Conservation (phyloP, 1,140 invertebrate genomes). For the Zaprionus capensis region DNA sequence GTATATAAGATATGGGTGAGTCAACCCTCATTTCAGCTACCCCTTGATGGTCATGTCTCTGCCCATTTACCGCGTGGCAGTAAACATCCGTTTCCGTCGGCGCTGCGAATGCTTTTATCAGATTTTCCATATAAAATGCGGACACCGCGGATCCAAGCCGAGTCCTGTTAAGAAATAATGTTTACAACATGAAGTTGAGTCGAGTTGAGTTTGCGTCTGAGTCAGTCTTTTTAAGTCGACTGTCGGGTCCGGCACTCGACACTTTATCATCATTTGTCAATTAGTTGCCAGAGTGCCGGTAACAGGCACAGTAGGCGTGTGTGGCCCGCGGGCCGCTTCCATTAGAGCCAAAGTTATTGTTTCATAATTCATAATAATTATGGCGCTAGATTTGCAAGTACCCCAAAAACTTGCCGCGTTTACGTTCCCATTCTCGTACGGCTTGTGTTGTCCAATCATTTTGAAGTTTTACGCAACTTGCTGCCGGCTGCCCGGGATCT, state of each 20-base stretch:
- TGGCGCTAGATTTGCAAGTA: constrained; percentile 65
- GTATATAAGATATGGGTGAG: neutral
- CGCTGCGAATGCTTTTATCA: constrained; percentile 78
- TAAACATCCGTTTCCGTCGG: constrained; percentile 78
- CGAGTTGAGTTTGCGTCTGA: constrained; percentile 9
- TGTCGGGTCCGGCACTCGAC: constrained; percentile 45
- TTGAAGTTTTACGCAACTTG: constrained; percentile 43
- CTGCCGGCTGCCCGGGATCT: neutral
- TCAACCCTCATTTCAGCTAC: neutral
- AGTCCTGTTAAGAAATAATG: constrained; percentile 56
- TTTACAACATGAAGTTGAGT: constrained; percentile 23
- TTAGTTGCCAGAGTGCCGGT: constrained; percentile 59
- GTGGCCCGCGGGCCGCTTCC: constrained; percentile 28
- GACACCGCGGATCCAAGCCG: constrained; percentile 13
- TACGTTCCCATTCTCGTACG: neutral
- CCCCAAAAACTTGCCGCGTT: constrained; percentile 29
- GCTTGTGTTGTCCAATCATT: constrained; percentile 45
- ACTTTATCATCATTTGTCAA: constrained; percentile 83
- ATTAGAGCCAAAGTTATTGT: constrained; percentile 59
- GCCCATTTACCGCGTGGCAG: constrained; percentile 69
- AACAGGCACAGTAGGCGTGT: constrained; percentile 2
- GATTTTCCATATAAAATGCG: constrained; percentile 67
- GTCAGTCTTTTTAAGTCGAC: constrained; percentile 19
- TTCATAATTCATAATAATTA: constrained; percentile 80
- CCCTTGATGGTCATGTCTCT: constrained; percentile 59